Evolutionary conservation across 2,888 invertebrate genomes (phyloP).

Genomic region (Erebia epiphron): DNA sequence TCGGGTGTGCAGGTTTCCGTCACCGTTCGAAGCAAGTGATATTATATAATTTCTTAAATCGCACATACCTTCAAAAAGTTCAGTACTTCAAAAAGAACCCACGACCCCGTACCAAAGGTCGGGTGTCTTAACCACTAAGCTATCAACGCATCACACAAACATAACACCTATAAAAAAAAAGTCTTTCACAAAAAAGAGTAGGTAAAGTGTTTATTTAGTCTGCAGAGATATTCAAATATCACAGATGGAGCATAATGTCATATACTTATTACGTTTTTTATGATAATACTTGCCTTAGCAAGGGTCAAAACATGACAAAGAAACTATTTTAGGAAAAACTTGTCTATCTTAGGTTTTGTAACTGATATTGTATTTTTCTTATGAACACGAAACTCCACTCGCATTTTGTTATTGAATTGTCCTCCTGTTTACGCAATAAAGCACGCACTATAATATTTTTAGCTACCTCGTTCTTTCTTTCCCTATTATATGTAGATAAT

Average conservation of each 20-base stretch:
- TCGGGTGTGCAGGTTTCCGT: no score
- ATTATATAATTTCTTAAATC: no score
- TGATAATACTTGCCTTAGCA: background rate
- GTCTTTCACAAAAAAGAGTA: background rate
- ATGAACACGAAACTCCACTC: background rate
- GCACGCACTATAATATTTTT: no score
- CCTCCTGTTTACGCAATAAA: background rate
- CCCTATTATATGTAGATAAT: no score
- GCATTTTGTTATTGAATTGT: background rate
- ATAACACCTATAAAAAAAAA: background rate
- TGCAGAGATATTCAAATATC: background rate
- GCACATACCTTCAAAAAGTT: no score
- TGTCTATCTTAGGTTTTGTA: background rate
- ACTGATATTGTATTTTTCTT: background rate
- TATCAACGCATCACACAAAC: no score
- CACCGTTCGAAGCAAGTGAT: no score
- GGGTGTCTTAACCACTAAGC: no score
- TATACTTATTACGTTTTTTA: background rate
- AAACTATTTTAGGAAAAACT: background rate
- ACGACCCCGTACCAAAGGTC: no score
- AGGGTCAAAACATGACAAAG: slow-evolving; percentile 1
- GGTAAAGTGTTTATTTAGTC: background rate
- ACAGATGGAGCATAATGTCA: background rate
- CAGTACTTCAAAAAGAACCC: no score
- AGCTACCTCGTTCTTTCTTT: no score